phyloP scores from a whole-genome alignment of 2,888 invertebrate species.

The Diaphora mendica region DNA sequence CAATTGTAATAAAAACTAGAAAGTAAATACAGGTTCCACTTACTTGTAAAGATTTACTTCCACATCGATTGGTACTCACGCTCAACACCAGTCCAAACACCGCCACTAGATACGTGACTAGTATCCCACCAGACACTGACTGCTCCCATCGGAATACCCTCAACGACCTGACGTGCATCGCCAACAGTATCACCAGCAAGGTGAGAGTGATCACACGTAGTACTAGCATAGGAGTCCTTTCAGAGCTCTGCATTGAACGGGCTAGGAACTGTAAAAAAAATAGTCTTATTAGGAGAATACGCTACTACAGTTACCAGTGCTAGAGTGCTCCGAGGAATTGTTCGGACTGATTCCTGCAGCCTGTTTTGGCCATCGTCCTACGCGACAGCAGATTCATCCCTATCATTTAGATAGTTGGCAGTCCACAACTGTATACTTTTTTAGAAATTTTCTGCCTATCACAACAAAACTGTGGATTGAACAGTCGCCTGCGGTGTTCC shows the following conservation, averaged over 20 bases:
- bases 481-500: no score
- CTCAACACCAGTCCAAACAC: constrained; percentile 61
- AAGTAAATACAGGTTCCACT: not conserved
- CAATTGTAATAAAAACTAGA: not conserved
- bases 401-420: no score
- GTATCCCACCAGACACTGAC: constrained; percentile 67
- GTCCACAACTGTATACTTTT: no score
- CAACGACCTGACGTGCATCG: constrained; percentile 65
- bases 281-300: not conserved
- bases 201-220: constrained; percentile 57
- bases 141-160: constrained; percentile 75
- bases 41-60: constrained; percentile 62
- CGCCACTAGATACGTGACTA: constrained; percentile 66
- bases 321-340: no score
- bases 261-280: not conserved
- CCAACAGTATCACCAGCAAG: constrained; percentile 58
- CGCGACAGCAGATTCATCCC: no score
- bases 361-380: no score
- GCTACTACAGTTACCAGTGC: no score
- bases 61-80: constrained; percentile 49
- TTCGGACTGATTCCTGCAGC: no score
- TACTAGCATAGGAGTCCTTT: constrained; percentile 39
- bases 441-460: no score
- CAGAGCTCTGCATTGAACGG: not conserved
- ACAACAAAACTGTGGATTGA: no score